Evolutionary conservation across 1,140 invertebrate species (phyloP).

Genomic region (Lasaia peninsularis): DNA sequence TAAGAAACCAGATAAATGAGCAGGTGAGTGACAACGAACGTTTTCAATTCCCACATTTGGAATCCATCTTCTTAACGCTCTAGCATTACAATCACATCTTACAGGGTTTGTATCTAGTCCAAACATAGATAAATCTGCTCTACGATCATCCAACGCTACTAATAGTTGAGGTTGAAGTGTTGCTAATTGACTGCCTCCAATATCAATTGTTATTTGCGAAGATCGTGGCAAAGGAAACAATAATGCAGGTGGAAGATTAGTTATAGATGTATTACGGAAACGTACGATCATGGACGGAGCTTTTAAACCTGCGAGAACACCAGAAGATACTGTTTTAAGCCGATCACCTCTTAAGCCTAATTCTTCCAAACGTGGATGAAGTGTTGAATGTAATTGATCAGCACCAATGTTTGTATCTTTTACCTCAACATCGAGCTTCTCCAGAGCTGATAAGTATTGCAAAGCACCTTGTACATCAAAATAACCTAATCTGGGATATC

Average conservation of each 20-base stretch:
- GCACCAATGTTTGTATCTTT: constrained; percentile 89
- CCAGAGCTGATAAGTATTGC: constrained; percentile 82
- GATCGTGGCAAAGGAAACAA: constrained; percentile 94
- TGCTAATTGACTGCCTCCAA: constrained; percentile 86
- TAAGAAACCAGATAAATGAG: constrained; percentile 81
- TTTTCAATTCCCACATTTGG: constrained; percentile 79
- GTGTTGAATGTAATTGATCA: constrained; percentile 87
- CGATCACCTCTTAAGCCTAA: constrained; percentile 86
- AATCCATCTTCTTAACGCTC: constrained; percentile 87
- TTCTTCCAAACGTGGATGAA: constrained; percentile 87
- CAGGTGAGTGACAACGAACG: constrained; percentile 82
- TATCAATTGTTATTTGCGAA: constrained; percentile 86
- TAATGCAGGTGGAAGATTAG: constrained; percentile 85
- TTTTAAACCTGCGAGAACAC: constrained; percentile 89
- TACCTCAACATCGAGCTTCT: constrained; percentile 89
- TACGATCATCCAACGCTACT: constrained; percentile 87
- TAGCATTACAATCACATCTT: constrained; percentile 89
- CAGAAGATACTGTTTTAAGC: constrained; percentile 87
- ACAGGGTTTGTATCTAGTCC: constrained; percentile 89
- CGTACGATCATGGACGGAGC: constrained; percentile 83
- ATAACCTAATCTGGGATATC: constrained; percentile 87
- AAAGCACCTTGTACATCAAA: constrained; percentile 90
- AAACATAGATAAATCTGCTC: constrained; percentile 83
- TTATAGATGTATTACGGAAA: constrained; percentile 88
- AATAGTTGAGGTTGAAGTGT: constrained; percentile 87